Evolutionary conservation across 2,113 vertebrate species (phyloP).

Genomic region (Saccopteryx bilineata): DNA sequence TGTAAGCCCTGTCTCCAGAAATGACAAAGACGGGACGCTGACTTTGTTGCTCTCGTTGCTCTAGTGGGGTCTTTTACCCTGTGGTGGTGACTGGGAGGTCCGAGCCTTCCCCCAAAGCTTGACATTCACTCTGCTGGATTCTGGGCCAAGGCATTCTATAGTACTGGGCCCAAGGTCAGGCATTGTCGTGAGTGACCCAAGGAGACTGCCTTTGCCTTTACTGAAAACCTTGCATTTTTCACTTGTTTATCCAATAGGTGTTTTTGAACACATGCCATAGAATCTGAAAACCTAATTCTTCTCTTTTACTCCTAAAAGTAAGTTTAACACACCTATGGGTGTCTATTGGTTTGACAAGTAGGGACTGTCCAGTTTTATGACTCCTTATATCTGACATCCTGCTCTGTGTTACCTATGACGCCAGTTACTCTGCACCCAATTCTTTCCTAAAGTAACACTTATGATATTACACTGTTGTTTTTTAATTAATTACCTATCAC

Average conservation of each 20-base stretch:
- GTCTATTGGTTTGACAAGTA: neutral
- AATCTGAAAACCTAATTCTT: neutral
- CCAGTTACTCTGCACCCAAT: neutral
- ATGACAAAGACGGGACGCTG: neutral
- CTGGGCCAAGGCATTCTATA: neutral
- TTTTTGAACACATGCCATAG: neutral
- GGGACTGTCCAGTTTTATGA: neutral
- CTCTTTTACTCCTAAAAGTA: neutral
- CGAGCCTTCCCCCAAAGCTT: neutral
- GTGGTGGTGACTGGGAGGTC: neutral
- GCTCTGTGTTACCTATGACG: neutral
- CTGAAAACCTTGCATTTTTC: neutral
- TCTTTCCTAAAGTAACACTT: neutral
- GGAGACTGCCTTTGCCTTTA: neutral
- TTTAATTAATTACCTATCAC: neutral
- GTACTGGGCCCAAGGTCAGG: too few species aligned
- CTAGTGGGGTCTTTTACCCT: neutral
- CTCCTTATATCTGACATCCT: neutral
- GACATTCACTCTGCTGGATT: neutral
- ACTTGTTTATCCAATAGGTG: neutral
- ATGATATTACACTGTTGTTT: neutral
- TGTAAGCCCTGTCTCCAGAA: neutral
- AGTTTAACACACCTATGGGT: conserved; percentile 3
- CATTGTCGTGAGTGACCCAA: neutral
- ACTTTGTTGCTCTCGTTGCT: neutral